These are phyloP conservation scores for Himalopsyche anomala DNA, from an alignment of 2,888 invertebrate genomes.

Conservation along the genomic window DNA sequence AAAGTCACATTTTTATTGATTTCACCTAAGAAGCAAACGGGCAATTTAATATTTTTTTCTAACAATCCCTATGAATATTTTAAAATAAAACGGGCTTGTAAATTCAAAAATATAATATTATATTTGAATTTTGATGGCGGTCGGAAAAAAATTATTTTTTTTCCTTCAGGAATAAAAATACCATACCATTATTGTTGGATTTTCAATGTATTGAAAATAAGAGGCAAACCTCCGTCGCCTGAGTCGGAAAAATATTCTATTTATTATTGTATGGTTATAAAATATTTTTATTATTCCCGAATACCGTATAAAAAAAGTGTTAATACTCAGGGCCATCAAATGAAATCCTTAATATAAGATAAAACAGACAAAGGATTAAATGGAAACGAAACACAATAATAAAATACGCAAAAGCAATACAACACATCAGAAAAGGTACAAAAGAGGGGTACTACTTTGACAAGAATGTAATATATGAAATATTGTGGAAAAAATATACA, in stretches of 20 bases:
- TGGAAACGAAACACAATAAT: constrained; percentile 11
- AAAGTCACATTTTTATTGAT: no score
- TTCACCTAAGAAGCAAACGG: no score
- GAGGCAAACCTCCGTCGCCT: no score
- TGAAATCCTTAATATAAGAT: constrained; percentile 31
- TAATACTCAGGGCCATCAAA: constrained; percentile 5
- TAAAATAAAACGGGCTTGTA: no score
- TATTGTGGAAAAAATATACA: constrained; percentile 51
- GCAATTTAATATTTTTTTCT: no score
- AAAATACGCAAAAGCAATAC: constrained; percentile 38
- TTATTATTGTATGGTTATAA: neutral
- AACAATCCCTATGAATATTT: no score
- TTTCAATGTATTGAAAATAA: no score
- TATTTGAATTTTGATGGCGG: no score
- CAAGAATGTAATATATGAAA: constrained; percentile 49
- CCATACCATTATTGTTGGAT: no score
- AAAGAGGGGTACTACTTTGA: constrained; percentile 48
- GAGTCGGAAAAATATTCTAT: neutral
- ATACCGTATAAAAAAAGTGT: constrained; percentile 2
- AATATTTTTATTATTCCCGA: constrained; percentile 18
- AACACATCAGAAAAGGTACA: constrained; percentile 30
- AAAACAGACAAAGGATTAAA: constrained; percentile 38
- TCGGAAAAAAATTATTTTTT: no score
- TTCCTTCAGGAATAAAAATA: no score
- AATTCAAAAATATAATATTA: no score